Conservation (phyloP, 2,113 vertebrate genomes). For the Psettodes erumei region DNA sequence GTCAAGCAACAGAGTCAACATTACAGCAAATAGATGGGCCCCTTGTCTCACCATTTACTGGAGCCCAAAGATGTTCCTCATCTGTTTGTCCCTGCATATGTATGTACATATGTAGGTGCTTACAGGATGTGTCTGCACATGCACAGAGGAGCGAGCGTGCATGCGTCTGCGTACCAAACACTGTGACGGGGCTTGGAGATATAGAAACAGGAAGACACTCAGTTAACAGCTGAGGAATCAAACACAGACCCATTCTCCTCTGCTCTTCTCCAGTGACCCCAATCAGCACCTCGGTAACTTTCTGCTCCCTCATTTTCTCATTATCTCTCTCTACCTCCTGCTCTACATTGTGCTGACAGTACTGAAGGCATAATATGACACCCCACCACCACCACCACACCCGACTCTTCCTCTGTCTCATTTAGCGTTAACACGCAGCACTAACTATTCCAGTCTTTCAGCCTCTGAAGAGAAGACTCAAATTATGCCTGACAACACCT, state of each 20-base stretch:
- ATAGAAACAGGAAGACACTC: neutral
- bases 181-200: neutral
- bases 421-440: constrained; percentile 47
- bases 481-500: constrained; percentile 35
- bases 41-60: neutral
- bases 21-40: neutral
- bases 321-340: neutral
- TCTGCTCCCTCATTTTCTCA: constrained; percentile 26
- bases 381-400: neutral
- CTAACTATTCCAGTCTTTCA: constrained; percentile 36
- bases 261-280: constrained; percentile 38
- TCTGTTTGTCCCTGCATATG: neutral
- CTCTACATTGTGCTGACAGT: constrained; percentile 50
- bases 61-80: neutral
- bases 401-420: neutral
- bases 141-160: neutral
- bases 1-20: too few relatives aligned
- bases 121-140: neutral
- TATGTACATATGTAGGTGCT: neutral
- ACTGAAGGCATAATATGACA: constrained; percentile 24
- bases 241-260: neutral
- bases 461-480: constrained; percentile 11
- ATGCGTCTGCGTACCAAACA: neutral
- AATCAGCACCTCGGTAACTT: constrained; percentile 61
- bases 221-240: constrained; percentile 20